Evolutionary conservation across 2,113 vertebrate genomes (phyloP).

Genomic region (Camelus dromedarius): DNA sequence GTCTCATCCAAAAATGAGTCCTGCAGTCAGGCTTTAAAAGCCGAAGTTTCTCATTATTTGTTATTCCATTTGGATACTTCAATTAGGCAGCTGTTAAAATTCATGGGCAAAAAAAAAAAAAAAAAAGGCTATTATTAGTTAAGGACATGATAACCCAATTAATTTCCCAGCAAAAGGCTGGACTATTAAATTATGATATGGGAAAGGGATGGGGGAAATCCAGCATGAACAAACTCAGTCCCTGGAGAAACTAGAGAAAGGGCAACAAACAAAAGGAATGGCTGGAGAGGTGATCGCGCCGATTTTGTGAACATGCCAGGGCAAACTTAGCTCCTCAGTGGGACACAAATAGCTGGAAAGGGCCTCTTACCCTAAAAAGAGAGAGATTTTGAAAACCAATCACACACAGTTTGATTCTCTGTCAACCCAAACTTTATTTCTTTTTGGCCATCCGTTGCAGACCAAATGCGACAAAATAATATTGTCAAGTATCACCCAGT

Average conservation of each 20-base stretch:
- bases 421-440: background rate
- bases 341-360: background rate
- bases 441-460: background rate
- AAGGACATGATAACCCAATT: slow-evolving; percentile 45
- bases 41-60: slow-evolving; percentile 53
- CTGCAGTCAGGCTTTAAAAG: slow-evolving; percentile 9
- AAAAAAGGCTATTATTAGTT: slow-evolving; percentile 52
- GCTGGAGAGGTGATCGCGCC: background rate
- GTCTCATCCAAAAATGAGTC: slow-evolving; percentile 42
- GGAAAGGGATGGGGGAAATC: background rate
- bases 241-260: background rate
- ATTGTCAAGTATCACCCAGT: background rate
- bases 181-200: background rate
- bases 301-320: background rate
- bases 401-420: background rate
- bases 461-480: slow-evolving; percentile 37
- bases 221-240: background rate
- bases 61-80: slow-evolving; percentile 60
- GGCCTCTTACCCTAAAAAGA: background rate
- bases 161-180: slow-evolving; percentile 27
- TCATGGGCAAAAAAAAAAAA: slow-evolving; percentile 5
- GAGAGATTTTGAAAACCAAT: background rate
- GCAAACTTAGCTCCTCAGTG: background rate
- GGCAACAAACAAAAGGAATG: background rate
- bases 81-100: slow-evolving; percentile 67